phyloP scores from a whole-genome alignment of 2,797 vertebrate species.

The Alfaro cultratus region DNA sequence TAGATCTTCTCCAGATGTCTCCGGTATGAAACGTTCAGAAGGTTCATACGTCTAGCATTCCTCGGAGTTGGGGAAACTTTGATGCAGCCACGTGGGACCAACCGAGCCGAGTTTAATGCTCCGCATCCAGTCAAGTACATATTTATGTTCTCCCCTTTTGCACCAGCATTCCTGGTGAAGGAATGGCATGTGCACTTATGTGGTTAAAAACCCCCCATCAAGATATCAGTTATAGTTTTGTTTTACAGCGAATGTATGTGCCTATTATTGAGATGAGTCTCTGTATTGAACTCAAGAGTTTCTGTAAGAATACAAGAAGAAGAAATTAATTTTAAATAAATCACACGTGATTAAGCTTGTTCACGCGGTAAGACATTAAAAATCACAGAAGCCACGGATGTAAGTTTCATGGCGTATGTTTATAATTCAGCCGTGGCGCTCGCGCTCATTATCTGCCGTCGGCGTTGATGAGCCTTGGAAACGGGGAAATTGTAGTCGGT shows the following conservation, averaged over 20 bases:
- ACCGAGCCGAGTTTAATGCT: not conserved
- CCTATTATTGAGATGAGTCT: slow-evolving; percentile 36
- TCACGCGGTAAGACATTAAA: no score
- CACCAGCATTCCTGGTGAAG: slow-evolving; percentile 20
- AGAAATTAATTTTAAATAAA: no score
- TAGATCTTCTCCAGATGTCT: not conserved
- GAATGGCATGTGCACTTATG: slow-evolving; percentile 5
- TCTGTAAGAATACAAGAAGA: no score
- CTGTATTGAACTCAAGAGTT: no score
- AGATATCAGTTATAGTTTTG: slow-evolving; percentile 6
- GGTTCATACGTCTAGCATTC: slow-evolving; percentile 41
- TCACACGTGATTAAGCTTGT: no score
- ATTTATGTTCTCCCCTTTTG: slow-evolving; percentile 44
- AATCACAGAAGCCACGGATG: no score
- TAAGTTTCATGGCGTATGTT: no score
- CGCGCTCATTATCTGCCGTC: no score
- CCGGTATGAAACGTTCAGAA: not conserved
- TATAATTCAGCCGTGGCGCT: no score
- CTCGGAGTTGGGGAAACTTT: slow-evolving; percentile 41
- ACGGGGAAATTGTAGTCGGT: no score
- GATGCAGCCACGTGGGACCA: slow-evolving; percentile 40
- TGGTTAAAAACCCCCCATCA: not conserved
- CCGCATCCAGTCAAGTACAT: slow-evolving; percentile 13
- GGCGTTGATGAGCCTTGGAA: no score
- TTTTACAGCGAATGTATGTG: slow-evolving; percentile 36